Evolutionary conservation across 2,888 invertebrate genomes (phyloP).

Genomic region (Drosophila macrospina): DNA sequence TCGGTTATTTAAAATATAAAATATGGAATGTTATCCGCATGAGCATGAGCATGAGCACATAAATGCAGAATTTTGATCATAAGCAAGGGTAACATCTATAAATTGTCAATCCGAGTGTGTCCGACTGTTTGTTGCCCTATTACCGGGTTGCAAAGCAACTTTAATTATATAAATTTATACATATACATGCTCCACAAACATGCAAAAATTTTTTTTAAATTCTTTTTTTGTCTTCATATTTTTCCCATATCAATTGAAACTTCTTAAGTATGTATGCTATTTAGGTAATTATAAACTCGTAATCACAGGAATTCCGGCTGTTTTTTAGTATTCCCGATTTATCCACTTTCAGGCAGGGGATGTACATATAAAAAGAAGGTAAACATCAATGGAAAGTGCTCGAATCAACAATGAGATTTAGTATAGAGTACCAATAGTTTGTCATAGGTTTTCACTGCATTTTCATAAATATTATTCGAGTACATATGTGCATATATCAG

Average conservation of each 20-base stretch:
- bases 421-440: neutral
- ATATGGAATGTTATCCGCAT: conserved; percentile 2
- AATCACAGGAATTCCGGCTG: neutral
- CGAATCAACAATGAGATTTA: neutral
- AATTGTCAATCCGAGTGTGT: neutral
- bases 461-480: neutral
- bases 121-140: neutral
- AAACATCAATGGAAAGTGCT: conserved; percentile 11
- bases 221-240: neutral
- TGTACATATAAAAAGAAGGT: neutral
- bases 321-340: neutral
- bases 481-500: conserved; percentile 1
- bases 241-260: neutral
- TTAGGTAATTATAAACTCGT: neutral
- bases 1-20: conserved; percentile 6
- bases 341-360: neutral
- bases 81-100: neutral
- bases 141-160: neutral
- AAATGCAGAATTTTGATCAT: conserved; percentile 9
- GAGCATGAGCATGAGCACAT: neutral
- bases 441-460: neutral
- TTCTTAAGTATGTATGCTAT: neutral
- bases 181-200: neutral
- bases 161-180: neutral
- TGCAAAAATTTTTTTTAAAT: neutral